Evolutionary conservation across 2,888 invertebrate genomes (phyloP), one percentile per base, ranked within the genome.

Genomic region (Eupithecia dodoneata): DNA sequence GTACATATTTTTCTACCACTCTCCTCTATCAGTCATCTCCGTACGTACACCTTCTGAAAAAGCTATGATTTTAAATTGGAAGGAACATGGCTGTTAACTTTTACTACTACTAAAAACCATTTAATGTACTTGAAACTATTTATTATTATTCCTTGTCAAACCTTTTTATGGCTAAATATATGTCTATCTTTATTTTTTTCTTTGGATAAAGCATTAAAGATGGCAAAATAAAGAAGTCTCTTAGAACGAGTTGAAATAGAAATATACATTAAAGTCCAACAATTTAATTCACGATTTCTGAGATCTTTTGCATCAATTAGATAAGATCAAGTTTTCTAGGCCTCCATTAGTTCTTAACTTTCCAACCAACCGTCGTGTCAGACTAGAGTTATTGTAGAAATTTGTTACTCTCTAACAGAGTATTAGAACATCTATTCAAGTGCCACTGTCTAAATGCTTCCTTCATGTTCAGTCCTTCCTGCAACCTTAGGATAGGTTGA

Each of bases 351-450:
- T 63, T 63, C 30, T 63, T 30, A 10, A 63, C 63, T 63, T 63
- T 63, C 63, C 63, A 63, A 63, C 63, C 30, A 63, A 30, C 63
- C 30, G 59, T 30, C 63, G 63, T 30, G 63, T 63, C 82, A 74
- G 79, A 81, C 80, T 84, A 81, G 77, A 82, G 81, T 81, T 81
- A 82, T 84, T 80, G 47, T 82, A 78, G 30, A 63, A 63, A 63
- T 63, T 63, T 30, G 63, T 63, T 63, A 63, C 63, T 63, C 63
- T 63, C 63, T 63, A 63, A 63, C 10, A 63, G 30, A 63, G 63
- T 30, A 30, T 9, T 59, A 44, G 49, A 49, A 30, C 30, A 30
- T 30, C 30, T 30, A 30, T 30, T 30, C 30, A 30, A 30, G 30
- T 30, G 30, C 30, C 30, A 30, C 30, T 30, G 30, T 30, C 30